Conservation (phyloP, 2,888 invertebrate genomes). For the Shargacucullia verbasci region DNA sequence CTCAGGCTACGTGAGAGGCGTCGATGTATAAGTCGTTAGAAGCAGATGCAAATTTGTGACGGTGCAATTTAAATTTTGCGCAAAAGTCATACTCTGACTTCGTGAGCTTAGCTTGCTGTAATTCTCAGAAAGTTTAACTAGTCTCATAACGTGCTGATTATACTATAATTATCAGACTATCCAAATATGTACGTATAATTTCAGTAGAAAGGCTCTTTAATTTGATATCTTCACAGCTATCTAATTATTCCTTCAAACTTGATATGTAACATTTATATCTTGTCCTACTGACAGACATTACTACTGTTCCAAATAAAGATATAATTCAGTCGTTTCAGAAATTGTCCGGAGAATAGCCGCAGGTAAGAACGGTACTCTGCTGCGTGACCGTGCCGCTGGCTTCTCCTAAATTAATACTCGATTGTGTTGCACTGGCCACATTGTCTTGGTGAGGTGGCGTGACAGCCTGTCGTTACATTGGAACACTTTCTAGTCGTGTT, state of each 20-base stretch:
- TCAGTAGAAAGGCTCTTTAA: conserved; percentile 35
- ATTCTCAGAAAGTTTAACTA: conserved; percentile 57
- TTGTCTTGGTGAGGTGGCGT: conserved; percentile 73
- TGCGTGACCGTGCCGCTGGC: conserved; percentile 82
- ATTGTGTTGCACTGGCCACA: conserved; percentile 75
- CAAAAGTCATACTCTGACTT: conserved; percentile 55
- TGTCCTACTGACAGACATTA: conserved; percentile 69
- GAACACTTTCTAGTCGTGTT: conserved; percentile 78
- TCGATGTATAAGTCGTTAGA: conserved; percentile 64
- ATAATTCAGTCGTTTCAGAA: conserved; percentile 73
- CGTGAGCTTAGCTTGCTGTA: conserved; percentile 57
- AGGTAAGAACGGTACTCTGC: conserved; percentile 75
- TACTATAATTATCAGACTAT: conserved; percentile 64
- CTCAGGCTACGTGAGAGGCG: conserved; percentile 59
- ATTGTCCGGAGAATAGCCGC: conserved; percentile 75
- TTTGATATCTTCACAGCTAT: conserved; percentile 14
- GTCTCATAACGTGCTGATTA: conserved; percentile 58
- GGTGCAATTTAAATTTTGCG: conserved; percentile 60
- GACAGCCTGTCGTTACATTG: conserved; percentile 76
- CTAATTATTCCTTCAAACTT: conserved; percentile 38
- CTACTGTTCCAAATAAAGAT: conserved; percentile 72
- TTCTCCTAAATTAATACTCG: conserved; percentile 79
- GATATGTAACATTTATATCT: conserved; percentile 35
- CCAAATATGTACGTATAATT: conserved; percentile 43
- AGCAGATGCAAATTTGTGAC: conserved; percentile 65